A percentile compares a stretch with the other conserved stretches of the same genome.
These are phyloP conservation scores for Himalopsyche tibetana DNA, from an alignment of 2,888 invertebrate species.

Conservation along the genomic window DNA sequence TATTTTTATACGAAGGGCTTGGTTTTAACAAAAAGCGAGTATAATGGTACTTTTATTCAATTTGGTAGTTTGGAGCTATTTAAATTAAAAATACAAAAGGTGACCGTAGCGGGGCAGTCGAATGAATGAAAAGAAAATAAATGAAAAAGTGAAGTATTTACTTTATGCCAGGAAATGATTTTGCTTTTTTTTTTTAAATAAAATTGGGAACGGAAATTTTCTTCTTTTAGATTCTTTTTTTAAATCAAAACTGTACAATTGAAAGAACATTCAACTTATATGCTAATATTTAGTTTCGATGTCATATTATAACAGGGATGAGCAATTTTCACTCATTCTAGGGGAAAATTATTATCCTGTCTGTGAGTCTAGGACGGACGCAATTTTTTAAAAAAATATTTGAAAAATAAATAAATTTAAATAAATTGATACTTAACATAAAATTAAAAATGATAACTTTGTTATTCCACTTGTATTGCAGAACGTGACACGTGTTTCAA, in stretches of 20 bases:
- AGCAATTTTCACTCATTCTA: no score
- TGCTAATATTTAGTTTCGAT: no score
- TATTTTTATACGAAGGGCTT: neutral
- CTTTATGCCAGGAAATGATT: neutral
- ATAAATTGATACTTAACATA: no score
- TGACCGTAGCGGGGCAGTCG: neutral
- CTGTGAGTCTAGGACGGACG: no score
- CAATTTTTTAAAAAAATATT: no score
- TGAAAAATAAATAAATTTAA: no score
- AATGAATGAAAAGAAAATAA: conserved; percentile 15
- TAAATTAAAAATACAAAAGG: neutral
- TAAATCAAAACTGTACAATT: neutral
- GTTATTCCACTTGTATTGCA: no score
- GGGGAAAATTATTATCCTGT: no score
- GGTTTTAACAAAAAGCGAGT: neutral
- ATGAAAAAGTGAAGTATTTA: neutral
- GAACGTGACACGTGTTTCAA: no score
- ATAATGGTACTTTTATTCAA: neutral
- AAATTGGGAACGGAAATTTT: neutral
- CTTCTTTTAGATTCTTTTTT: neutral
- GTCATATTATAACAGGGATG: no score
- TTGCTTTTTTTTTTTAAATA: neutral
- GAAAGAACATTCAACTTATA: no score
- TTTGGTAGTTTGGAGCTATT: conserved; percentile 12
- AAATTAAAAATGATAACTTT: no score